phyloP scores from a whole-genome alignment of 35 echinoderm and acorn worm genomes.

The Heliocidaris tuberculata region DNA sequence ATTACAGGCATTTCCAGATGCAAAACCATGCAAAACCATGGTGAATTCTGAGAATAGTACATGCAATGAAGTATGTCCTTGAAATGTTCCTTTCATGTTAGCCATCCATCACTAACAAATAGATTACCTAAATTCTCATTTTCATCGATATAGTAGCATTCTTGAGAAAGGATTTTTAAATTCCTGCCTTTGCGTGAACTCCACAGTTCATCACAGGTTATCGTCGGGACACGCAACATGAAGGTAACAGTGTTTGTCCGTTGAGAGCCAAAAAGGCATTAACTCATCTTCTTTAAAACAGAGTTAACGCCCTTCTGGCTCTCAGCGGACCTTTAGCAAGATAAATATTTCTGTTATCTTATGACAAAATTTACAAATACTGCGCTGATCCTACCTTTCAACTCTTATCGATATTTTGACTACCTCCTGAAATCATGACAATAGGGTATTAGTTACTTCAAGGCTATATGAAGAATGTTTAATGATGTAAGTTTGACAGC shows the following conservation, averaged over 20 bases:
- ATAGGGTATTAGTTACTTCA: no score
- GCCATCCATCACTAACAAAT: not conserved
- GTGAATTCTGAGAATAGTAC: not conserved
- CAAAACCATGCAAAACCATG: not conserved
- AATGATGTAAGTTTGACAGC: no score
- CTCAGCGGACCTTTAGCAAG: not conserved
- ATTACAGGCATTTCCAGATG: no score
- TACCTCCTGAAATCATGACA: not conserved
- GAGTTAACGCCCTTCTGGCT: no score
- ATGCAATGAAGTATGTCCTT: not conserved
- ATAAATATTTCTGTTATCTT: not conserved
- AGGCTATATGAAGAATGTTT: no score
- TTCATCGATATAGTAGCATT: no score
- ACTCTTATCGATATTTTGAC: not conserved
- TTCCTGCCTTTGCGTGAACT: not conserved
- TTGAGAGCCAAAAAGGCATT: no score
- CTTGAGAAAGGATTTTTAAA: not conserved
- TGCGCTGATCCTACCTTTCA: not conserved
- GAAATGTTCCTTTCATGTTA: not conserved
- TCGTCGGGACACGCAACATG: not conserved
- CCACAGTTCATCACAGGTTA: not conserved
- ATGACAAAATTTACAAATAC: not conserved
- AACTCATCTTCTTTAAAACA: no score
- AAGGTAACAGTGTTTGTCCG: not conserved
- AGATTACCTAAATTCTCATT: no score